Base-by-base conservation (phyloP, 2,888 invertebrate species). In the Thyatira batis region DNA sequence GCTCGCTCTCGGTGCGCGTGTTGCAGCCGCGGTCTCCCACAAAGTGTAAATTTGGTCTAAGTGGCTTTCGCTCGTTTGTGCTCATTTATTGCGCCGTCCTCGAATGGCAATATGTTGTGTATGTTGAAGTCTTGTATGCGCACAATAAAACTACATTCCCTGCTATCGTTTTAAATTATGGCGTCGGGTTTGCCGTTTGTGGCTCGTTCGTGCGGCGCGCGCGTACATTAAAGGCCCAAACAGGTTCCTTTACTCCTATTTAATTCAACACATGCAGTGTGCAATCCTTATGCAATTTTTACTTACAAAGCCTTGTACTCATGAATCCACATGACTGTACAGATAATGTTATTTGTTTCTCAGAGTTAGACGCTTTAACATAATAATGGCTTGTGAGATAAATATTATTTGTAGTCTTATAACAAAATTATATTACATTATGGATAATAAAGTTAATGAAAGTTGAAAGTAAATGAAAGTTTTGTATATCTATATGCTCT, bases 31-130 rank as follows among this genome's bases (percentile, higher is more conserved):
- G 85, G 84, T 89, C 92, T 91, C 92, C 92, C 92, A 88, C 92
- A 79, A 87, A 91, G 92, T 85, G 87, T 91, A 89, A 90, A 91
- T 90, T 90, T 86, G 89, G 85, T 88, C 84, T 89, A 89, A 89
- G 86, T 89, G 84, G 84, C 88, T 89, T 90, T 87, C 85, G 87
- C 87, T 88, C 83, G 83, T 87, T 87, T 87, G 84, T 82, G 81
- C 82, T 84, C 85, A 87, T 89, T 89, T 89, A 87, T 84, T 82
- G 80, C 77, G 73, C 77, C 78, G 78, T 82, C 75, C 79, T 78
- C 80, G 69, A 76, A 82, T 78, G 73, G 82, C 82, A 80, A 80
- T 85, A 84, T 85, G 82, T 83, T 85, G 76, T 76, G 73, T 77
- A 84, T 71, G 77, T 78, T 82, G 78, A 82, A 83, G 80, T 81